Percentiles rank a stretch among this genome's conserved stretches.
These are phyloP conservation scores for Platyrinchus mystaceus DNA, from an alignment of 2,797 vertebrate genomes.

Conservation along the genomic window DNA sequence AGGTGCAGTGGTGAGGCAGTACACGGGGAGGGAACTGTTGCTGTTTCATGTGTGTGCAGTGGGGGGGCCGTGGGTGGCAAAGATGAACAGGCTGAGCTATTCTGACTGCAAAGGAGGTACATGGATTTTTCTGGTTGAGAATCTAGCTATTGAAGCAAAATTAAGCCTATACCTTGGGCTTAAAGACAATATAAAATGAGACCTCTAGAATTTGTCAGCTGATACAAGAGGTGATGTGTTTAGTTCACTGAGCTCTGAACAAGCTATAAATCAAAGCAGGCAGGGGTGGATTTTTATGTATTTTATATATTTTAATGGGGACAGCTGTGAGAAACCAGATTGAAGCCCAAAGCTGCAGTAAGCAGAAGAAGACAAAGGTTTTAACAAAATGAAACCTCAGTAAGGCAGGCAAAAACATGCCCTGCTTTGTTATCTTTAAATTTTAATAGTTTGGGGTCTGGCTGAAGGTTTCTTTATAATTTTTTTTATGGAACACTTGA, in stretches of 20 bases:
- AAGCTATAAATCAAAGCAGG: neutral
- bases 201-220: neutral
- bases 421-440: neutral
- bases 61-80: neutral
- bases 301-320: neutral
- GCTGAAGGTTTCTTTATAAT: neutral
- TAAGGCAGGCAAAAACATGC: neutral
- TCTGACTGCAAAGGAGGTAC: neutral
- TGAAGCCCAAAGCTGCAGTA: slow-evolving; percentile 7
- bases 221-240: neutral
- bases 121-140: neutral
- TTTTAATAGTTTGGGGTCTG: neutral
- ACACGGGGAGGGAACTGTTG: neutral
- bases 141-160: neutral
- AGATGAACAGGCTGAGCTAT: neutral
- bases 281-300: neutral
- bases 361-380: slow-evolving; percentile 29
- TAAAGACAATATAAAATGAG: neutral
- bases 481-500: neutral
- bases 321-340: neutral
- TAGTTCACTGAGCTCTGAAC: neutral
- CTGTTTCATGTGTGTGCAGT: neutral
- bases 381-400: neutral
- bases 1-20: too few species aligned
- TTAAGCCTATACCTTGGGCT: neutral